phyloP scores from a whole-genome alignment of 1,140 invertebrate species.

The Orius insidiosus region DNA sequence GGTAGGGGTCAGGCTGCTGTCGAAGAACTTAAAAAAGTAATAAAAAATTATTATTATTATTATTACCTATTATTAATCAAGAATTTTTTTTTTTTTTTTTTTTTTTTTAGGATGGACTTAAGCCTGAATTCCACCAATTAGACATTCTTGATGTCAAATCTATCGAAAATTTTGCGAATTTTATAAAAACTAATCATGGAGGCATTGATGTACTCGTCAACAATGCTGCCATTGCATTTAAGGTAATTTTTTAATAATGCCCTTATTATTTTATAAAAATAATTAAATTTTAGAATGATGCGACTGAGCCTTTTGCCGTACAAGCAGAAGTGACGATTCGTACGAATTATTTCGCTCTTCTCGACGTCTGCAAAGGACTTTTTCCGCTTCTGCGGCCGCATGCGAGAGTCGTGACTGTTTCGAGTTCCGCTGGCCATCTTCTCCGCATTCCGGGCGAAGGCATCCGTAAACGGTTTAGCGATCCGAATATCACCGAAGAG shows the following conservation, averaged over 20 bases:
- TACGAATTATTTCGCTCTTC: constrained; percentile 48
- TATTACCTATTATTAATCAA: background rate
- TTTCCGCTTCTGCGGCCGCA: constrained; percentile 48
- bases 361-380: constrained; percentile 41
- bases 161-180: constrained; percentile 36
- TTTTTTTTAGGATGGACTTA: constrained; percentile 15
- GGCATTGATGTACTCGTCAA: constrained; percentile 68
- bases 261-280: no score
- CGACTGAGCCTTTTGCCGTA: constrained; percentile 21
- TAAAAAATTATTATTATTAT: background rate
- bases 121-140: constrained; percentile 42
- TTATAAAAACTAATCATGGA: constrained; percentile 43
- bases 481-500: constrained; percentile 34
- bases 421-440: constrained; percentile 45
- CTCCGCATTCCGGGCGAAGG: constrained; percentile 33
- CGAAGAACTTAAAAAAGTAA: constrained; percentile 28
- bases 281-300: constrained; percentile 8
- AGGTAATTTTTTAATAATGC: no score
- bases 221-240: constrained; percentile 53
- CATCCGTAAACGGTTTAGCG: constrained; percentile 32
- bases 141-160: constrained; percentile 43
- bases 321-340: constrained; percentile 51
- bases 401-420: constrained; percentile 56
- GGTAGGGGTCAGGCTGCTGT: constrained; percentile 34
- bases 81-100: no score